Base-by-base conservation (phyloP, 2,113 vertebrate genomes). In the Thymallus thymallus region DNA sequence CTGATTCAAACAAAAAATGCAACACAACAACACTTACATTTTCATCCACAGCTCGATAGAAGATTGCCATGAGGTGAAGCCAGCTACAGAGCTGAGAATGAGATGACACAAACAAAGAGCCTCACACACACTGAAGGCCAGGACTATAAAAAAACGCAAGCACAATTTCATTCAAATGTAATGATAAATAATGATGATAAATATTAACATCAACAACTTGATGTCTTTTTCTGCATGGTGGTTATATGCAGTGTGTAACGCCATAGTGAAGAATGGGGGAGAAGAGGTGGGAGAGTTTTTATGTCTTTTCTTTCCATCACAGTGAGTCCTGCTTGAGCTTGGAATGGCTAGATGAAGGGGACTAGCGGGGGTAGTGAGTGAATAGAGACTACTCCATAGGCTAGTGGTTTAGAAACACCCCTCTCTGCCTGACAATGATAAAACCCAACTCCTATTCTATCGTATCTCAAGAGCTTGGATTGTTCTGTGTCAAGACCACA, bases 91-190 rank as follows among this genome's bases (percentile, higher is more conserved):
- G 56, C 56, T n/a, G 56, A 60, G 20, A 60, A 60, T 60, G 56
- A 60, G 18, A 60, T 22, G n/a, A 16, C 46, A 51, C 48, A 18
- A 18, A 51, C 48, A 51, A 51, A 51, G 48, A 51, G 48, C 1
- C 56, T 60, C 56, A 60, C 12, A 60, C 56, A 60, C n/a, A 30
- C 64, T 29, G 24, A 66, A 32, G 64, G 64, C 29, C 30, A 41
- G 24, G 1, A 30, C 14, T 65, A 32, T 32, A 20, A 35, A 30
- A 35, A 5, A 66, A 32, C 30, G 10, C 3, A 56, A 68, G 18
- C 71, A 29, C 22, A 63, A 32, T 65, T 75, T 80, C 75, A 80
- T 80, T 83, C 80, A 80, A 75, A 41, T 41, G 35, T 41, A 41
- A 10, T 41, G 35, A 10, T 2, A 41, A 41, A 41, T 41, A 41